A percentile compares a stretch with the other conserved stretches of the same genome.
phyloP scores from a whole-genome alignment of 2,797 vertebrate genomes.

The Schizopygopsis pylzovi region DNA sequence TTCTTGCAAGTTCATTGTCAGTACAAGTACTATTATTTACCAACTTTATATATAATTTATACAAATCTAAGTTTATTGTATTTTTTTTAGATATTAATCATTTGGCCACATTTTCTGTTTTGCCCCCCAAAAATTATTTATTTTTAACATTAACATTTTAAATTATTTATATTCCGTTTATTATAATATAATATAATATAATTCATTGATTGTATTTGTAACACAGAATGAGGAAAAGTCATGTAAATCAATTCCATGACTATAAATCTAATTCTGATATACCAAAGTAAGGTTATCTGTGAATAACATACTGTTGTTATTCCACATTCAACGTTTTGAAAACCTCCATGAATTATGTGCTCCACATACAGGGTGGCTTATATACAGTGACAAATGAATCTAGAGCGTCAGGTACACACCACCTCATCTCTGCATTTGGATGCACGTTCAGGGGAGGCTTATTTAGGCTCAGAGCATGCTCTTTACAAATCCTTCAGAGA shows the following conservation, averaged over 20 bases:
- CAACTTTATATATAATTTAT: neutral
- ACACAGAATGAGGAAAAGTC: neutral
- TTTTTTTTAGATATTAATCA: no score
- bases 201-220: neutral
- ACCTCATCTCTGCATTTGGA: neutral
- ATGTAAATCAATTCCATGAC: neutral
- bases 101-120: neutral
- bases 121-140: neutral
- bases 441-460: neutral
- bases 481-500: constrained; percentile 1
- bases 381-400: neutral
- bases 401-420: constrained; percentile 6
- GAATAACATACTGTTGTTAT: neutral
- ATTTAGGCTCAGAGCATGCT: constrained; percentile 5
- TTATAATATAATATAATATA: neutral
- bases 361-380: neutral
- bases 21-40: neutral
- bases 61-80: neutral
- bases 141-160: neutral
- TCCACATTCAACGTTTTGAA: neutral
- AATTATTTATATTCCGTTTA: no score
- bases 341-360: neutral
- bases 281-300: neutral
- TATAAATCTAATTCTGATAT: neutral
- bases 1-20: neutral